These are phyloP conservation scores for Antedon bifida DNA, from an alignment of 35 echinoderm and acorn worm species.

Conservation along the genomic window DNA sequence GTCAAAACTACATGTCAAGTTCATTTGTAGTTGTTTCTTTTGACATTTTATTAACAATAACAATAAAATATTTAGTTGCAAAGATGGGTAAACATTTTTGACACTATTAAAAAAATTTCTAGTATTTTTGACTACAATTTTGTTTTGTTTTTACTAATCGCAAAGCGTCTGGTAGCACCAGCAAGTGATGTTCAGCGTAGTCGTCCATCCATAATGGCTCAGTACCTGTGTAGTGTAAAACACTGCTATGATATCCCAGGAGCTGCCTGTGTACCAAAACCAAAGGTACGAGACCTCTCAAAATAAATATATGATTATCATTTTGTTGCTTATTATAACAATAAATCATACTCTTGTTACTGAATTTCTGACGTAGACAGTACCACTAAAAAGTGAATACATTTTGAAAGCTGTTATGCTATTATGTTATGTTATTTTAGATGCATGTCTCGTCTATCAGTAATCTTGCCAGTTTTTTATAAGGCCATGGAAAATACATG, in stretches of 20 bases:
- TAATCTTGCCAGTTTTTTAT: too few relatives aligned
- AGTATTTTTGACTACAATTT: not conserved
- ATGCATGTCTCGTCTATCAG: too few relatives aligned
- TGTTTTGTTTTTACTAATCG: not conserved
- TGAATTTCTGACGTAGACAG: too few relatives aligned
- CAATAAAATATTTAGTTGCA: too few relatives aligned
- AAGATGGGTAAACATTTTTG: too few relatives aligned
- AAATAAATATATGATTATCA: not conserved
- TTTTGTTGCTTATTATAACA: not conserved
- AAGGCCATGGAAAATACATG: too few relatives aligned
- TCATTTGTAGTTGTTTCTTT: not conserved
- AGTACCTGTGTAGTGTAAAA: slow-evolving; percentile 76
- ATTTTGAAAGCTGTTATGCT: too few relatives aligned
- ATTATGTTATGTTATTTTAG: too few relatives aligned
- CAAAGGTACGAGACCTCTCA: slow-evolving; percentile 50
- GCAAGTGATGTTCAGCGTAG: slow-evolving; percentile 48
- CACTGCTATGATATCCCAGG: slow-evolving; percentile 79
- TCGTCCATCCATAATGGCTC: slow-evolving; percentile 78
- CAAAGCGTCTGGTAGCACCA: slow-evolving; percentile 54
- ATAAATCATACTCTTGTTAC: too few relatives aligned
- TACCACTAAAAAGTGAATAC: too few relatives aligned
- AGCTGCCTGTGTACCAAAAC: slow-evolving; percentile 78
- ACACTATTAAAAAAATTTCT: not conserved
- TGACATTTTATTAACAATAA: too few relatives aligned
- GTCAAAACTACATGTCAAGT: not conserved